Evolutionary conservation across 2,113 vertebrate genomes (phyloP).

Genomic region (Clarias magur): DNA sequence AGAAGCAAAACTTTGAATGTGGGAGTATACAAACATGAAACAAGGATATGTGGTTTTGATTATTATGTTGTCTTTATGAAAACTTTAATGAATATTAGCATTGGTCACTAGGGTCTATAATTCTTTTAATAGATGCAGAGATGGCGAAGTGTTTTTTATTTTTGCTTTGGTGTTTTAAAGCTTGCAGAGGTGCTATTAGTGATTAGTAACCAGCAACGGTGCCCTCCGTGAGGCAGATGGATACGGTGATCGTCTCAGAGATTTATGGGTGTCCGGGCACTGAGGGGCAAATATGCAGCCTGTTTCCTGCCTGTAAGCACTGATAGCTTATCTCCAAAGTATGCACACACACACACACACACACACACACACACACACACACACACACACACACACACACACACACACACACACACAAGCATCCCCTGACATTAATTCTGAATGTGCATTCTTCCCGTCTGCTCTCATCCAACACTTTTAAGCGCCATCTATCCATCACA

Average conservation of each 20-base stretch:
- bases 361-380: conserved; percentile 8
- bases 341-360: neutral
- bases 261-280: conserved; percentile 32
- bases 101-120: neutral
- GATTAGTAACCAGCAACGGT: conserved; percentile 30
- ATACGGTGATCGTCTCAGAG: conserved; percentile 39
- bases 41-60: neutral
- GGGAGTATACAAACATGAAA: neutral
- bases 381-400: conserved; percentile 1
- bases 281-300: conserved; percentile 26
- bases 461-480: neutral
- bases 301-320: neutral
- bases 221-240: conserved; percentile 29
- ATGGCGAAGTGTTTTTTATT: neutral
- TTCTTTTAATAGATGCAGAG: neutral
- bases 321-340: conserved; percentile 47
- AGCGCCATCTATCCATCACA: neutral
- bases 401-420: neutral
- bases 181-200: neutral
- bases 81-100: neutral
- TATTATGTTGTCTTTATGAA: neutral
- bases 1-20: neutral
- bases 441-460: neutral
- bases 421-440: conserved; percentile 12
- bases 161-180: conserved; percentile 2